Conservation (phyloP, 2,113 vertebrate genomes). For the Muscicapa adusta region DNA sequence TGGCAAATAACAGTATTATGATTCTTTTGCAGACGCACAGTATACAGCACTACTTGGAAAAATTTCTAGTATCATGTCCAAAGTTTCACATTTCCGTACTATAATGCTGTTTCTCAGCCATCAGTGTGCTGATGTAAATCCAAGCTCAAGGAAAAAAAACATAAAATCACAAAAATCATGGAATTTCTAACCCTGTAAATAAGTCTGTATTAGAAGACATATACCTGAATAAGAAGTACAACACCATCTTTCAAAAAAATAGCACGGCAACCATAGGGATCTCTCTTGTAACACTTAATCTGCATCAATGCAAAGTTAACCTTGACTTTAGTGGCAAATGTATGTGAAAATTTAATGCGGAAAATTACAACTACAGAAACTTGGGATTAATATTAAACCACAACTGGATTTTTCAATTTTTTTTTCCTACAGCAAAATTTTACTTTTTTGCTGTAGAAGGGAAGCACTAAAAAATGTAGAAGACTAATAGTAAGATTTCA, state of each 20-base stretch:
- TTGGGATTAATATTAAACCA: background rate
- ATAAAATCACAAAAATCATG: background rate
- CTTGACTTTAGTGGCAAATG: background rate
- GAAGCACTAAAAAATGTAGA: background rate
- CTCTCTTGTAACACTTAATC: background rate
- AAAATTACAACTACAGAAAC: background rate
- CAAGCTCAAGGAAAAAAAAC: background rate
- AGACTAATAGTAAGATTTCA: background rate
- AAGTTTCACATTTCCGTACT: background rate
- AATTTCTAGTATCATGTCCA: background rate
- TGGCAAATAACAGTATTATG: background rate
- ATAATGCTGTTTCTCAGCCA: background rate
- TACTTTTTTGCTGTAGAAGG: background rate
- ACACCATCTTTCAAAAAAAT: background rate
- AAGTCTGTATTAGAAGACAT: background rate
- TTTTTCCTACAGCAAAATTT: background rate
- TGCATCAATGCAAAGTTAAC: background rate
- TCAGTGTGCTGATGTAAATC: background rate
- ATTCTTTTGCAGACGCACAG: background rate
- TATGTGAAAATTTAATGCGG: background rate
- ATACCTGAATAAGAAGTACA: background rate
- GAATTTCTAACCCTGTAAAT: background rate
- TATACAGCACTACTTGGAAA: background rate
- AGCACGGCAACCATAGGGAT: background rate
- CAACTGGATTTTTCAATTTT: background rate